These are phyloP conservation scores for Sinodicranocentrus sp. DNA, from an alignment of 2,888 invertebrate genomes.

Conservation along the genomic window DNA sequence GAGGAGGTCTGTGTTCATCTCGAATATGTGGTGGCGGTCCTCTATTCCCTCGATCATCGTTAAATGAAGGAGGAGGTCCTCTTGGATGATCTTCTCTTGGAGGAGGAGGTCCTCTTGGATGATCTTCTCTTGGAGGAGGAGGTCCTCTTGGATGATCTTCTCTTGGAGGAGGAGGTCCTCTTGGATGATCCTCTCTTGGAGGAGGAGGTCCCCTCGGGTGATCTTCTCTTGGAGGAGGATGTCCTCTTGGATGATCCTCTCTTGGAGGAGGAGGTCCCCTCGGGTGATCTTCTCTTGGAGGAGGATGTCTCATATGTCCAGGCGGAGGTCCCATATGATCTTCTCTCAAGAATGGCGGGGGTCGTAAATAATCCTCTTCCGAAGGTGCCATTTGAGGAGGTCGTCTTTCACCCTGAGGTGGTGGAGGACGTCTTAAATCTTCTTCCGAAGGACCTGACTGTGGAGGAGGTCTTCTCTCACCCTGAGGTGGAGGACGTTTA, in stretches of 20 bases:
- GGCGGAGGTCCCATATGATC: not conserved
- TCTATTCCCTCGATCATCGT: not conserved
- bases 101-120: not conserved
- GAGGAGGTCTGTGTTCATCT: not conserved
- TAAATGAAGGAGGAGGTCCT: constrained; percentile 13
- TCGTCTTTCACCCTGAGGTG: not conserved
- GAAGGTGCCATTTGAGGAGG: not conserved
- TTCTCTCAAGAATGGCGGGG: not conserved
- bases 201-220: constrained; percentile 5
- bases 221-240: constrained; percentile 23
- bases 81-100: constrained; percentile 4
- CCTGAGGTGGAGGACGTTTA: not conserved
- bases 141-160: constrained; percentile 15
- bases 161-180: constrained; percentile 19
- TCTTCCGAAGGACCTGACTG: no score
- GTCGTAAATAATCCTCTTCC: not conserved
- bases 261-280: not conserved
- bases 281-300: constrained; percentile 26
- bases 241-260: not conserved
- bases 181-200: constrained; percentile 18
- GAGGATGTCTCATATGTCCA: not conserved
- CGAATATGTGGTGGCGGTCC: constrained; percentile 12
- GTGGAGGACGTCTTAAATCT: not conserved
- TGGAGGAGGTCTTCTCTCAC: not conserved
- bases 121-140: constrained; percentile 16